Conservation (phyloP, 2,888 invertebrate species). For the Eupithecia subfuscata region DNA sequence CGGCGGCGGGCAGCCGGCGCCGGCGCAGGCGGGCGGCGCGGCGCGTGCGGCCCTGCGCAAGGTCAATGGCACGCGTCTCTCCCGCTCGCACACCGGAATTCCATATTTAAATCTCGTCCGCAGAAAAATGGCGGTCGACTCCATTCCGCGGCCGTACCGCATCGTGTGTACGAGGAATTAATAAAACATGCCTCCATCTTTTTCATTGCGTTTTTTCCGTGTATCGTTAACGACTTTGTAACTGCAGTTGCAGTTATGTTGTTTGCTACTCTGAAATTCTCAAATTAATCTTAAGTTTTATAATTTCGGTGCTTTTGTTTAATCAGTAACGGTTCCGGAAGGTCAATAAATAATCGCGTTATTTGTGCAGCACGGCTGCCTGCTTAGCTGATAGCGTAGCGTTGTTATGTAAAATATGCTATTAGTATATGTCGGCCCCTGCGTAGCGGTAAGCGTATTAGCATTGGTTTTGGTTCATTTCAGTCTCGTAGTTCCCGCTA, state of each 20-base stretch:
- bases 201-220: constrained; percentile 74
- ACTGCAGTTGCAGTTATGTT: constrained; percentile 67
- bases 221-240: constrained; percentile 73
- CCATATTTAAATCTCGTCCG: constrained; percentile 85
- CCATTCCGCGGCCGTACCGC: constrained; percentile 73
- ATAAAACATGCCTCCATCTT: constrained; percentile 79
- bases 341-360: constrained; percentile 54
- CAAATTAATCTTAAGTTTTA: constrained; percentile 64
- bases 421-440: constrained; percentile 15
- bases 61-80: constrained; percentile 83
- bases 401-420: constrained; percentile 43
- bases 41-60: constrained; percentile 79
- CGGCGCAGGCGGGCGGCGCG: constrained; percentile 49
- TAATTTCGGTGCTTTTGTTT: constrained; percentile 49
- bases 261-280: constrained; percentile 49
- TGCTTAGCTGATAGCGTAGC: constrained; percentile 42
- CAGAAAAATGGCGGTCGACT: constrained; percentile 83
- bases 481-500: constrained; percentile 60
- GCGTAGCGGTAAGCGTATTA: constrained; percentile 55
- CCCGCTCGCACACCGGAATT: constrained; percentile 84
- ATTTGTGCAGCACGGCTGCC: constrained; percentile 46
- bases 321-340: constrained; percentile 60
- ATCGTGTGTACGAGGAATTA: constrained; percentile 80
- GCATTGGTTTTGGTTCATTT: constrained; percentile 54
- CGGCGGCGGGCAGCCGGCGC: constrained; percentile 49